Percentiles rank a stretch among this genome's conserved stretches.
phyloP scores from a whole-genome alignment of 2,113 vertebrate species.

The Hiodon tergisus region DNA sequence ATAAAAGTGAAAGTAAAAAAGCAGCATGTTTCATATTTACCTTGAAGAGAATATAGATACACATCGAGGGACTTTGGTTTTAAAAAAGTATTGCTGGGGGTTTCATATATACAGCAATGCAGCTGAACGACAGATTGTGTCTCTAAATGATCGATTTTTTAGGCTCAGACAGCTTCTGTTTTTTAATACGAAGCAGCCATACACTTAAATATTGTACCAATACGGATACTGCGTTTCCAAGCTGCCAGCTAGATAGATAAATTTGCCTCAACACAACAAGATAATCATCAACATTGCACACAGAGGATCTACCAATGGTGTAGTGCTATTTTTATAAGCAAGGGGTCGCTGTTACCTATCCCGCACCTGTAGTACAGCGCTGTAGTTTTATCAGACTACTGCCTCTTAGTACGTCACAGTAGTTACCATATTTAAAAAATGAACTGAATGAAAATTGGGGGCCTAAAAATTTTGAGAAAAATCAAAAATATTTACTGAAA shows the following conservation, averaged over 20 bases:
- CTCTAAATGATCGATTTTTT: conserved; percentile 33
- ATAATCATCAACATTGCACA: conserved; percentile 48
- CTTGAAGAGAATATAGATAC: conserved; percentile 46
- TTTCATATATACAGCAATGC: conserved; percentile 58
- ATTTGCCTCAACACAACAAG: conserved; percentile 39
- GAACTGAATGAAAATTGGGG: too few relatives aligned
- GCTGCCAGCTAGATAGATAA: conserved; percentile 53
- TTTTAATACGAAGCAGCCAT: conserved; percentile 41
- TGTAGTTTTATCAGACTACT: too few relatives aligned
- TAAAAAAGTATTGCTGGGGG: conserved; percentile 56
- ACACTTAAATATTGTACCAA: conserved; percentile 45
- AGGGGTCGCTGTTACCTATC: too few relatives aligned
- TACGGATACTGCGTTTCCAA: conserved; percentile 49
- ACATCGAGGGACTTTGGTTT: conserved; percentile 52
- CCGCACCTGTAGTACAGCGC: too few relatives aligned
- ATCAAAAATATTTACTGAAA: too few relatives aligned
- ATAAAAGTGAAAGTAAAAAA: conserved; percentile 67
- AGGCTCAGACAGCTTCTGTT: conserved; percentile 39
- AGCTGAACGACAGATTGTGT: conserved; percentile 31
- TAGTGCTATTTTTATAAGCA: too few relatives aligned
- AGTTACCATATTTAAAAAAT: too few relatives aligned
- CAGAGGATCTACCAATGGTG: conserved; percentile 11
- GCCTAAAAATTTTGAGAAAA: too few relatives aligned
- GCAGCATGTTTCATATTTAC: conserved; percentile 48
- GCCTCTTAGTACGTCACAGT: too few relatives aligned